Evolutionary conservation across 2,888 invertebrate genomes (phyloP), one percentile per base, ranked within the genome.

Genomic region (Allolobophora icterica): DNA sequence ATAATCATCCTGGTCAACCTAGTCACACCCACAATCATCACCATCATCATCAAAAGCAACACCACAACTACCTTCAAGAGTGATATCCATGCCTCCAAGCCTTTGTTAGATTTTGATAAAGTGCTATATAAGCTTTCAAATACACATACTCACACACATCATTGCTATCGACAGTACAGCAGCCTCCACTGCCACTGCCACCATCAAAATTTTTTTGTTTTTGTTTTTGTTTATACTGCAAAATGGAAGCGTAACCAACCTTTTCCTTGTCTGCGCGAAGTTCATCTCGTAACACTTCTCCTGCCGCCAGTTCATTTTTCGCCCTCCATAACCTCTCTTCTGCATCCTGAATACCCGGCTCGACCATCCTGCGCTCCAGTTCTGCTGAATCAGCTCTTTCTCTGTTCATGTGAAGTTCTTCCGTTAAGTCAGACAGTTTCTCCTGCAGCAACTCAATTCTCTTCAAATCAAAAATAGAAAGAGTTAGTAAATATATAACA

Each of bases 311-410:
- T 94, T 98, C 98, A 0, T 97, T 96, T 94, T 98, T 98, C 33
- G 97, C 96, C 94, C 97, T 97, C 94, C 97, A 97, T 91, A 98
- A 96, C 92, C 97, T 97, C 90, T 97, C 96, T 93, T 97, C 97
- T 38, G 98, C 95, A 93, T 97, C 96, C 90, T 96, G 96, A 92
- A 97, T 97, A 94, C 98, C 98, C 91, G 97, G 97, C 93, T 97
- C 97, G 33, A 97, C 95, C 91, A 96, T 96, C 90, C 97, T 96
- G 40, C 97, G 96, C 90, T 97, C 96, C 11, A 96, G 96, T 40
- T 96, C 96, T 0, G 96, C 97, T 95, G 96, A 97, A 93, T 96
- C 97, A 94, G 96, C 97, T 92, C 96, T 95, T 94, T 96, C 97
- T 93, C 96, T 96, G 94, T 97, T 97, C 92, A 96, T 96, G 94